Evolutionary conservation across 1,140 invertebrate genomes (phyloP), one percentile per base, ranked within the genome.

Genomic region (Ips nitidus): DNA sequence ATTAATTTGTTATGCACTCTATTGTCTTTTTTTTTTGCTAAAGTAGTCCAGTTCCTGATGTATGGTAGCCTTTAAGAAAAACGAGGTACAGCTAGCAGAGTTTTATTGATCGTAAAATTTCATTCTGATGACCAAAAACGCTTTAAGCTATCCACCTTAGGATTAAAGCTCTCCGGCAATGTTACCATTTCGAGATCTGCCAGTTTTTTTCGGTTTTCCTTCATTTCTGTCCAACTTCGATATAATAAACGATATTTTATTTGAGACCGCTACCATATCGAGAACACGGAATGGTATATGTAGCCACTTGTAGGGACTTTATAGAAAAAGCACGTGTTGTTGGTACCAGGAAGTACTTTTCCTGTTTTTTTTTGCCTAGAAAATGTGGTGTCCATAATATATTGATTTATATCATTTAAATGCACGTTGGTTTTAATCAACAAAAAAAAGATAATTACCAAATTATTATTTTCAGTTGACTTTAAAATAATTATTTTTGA

Each of bases 191-290:
- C 56, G 56, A 58, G 56, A 8, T 37, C 37, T 58, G 2, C 56
- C 7, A 22, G 56, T 58, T 58, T 58, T 58, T 58, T 22, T 37
- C 41, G 37, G 36, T 41, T 58, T 41, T 7, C 6, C 7, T 40
- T 58, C 40, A 58, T 58, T 40, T 58, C 37, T 58, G 56, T 58
- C 36, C 56, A 41, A 41, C 40, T 58, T 8, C 56, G 7, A 58
- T 58, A 58, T 58, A 58, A 58, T 58, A 58, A 58, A 58, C 56
- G 56, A 58, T 58, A 58, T 58, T 58, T 58, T 58, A 58, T 58
- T 22, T 22, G 22, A 22, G 22, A 22, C 22, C 22, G 22, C 22
- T 22, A 22, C 22, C 22, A 22, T 22, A 22, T 22, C 22, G 22
- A 22, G 22, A 22, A 22, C 22, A 22, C 22, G 22, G 22, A 22